These are phyloP conservation scores for Anthoptus insignis DNA, from an alignment of 2,888 invertebrate species.

Conservation along the genomic window DNA sequence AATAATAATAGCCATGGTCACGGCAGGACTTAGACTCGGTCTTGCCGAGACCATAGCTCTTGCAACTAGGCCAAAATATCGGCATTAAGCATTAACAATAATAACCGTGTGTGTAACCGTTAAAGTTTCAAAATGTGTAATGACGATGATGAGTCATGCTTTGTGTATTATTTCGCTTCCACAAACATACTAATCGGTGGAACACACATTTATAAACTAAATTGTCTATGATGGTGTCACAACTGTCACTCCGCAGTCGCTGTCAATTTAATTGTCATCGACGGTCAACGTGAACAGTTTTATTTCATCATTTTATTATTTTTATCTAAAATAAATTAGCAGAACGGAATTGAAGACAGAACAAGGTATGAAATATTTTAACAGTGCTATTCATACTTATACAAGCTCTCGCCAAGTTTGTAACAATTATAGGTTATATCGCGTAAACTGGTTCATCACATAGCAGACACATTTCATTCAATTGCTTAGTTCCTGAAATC, in stretches of 20 bases:
- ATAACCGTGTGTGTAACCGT: too few species aligned
- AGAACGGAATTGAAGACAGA: slow-evolving; percentile 53
- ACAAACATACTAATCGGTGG: too few species aligned
- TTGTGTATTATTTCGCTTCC: too few species aligned
- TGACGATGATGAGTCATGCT: too few species aligned
- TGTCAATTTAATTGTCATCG: slow-evolving; percentile 30
- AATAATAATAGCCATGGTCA: too few species aligned
- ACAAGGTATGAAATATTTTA: slow-evolving; percentile 58
- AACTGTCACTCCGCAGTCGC: background rate
- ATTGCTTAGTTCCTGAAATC: background rate
- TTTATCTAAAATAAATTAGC: slow-evolving; percentile 52
- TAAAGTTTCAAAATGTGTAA: too few species aligned
- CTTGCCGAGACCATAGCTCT: too few species aligned
- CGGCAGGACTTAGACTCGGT: too few species aligned
- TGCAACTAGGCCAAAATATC: too few species aligned
- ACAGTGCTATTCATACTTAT: background rate
- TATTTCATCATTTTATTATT: slow-evolving; percentile 69
- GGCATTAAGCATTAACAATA: too few species aligned
- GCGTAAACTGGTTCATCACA: slow-evolving; percentile 2
- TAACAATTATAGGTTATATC: slow-evolving; percentile 69
- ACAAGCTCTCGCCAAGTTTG: background rate
- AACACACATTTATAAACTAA: too few species aligned
- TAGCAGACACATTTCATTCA: background rate
- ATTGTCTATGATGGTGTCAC: slow-evolving; percentile 11
- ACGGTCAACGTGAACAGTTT: slow-evolving; percentile 80